phyloP scores from a whole-genome alignment of 2,113 vertebrate species.

The Microtus pennsylvanicus region DNA sequence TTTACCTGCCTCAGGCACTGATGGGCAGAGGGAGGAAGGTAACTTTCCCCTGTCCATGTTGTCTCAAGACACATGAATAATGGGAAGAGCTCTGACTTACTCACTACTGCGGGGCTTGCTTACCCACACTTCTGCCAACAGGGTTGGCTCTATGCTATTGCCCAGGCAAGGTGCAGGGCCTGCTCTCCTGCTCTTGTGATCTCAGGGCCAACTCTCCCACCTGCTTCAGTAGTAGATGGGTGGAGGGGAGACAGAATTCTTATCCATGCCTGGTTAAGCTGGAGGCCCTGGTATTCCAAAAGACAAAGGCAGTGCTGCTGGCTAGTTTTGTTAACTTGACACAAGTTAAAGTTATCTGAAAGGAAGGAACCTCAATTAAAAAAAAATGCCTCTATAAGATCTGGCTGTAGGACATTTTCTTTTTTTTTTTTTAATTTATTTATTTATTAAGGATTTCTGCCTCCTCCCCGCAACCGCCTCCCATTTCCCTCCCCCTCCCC shows the following conservation, averaged over 20 bases:
- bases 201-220: not conserved
- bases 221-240: not conserved
- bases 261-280: not conserved
- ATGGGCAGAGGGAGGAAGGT: no score
- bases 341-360: not conserved
- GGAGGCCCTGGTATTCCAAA: not conserved
- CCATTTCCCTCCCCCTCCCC: no score
- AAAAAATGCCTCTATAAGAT: not conserved
- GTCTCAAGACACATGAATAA: not conserved
- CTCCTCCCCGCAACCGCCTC: no score
- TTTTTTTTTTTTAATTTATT: no score
- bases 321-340: not conserved
- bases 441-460: no score
- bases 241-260: not conserved
- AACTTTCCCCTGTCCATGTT: not conserved
- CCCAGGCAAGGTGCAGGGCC: not conserved
- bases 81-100: not conserved
- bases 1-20: no score
- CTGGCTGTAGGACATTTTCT: no score
- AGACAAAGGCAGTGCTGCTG: not conserved
- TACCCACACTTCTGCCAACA: not conserved
- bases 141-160: not conserved
- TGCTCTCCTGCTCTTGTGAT: not conserved
- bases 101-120: not conserved
- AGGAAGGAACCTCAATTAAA: not conserved